A percentile compares a stretch with the other conserved stretches of the same genome.
phyloP scores from a whole-genome alignment of 1,140 invertebrate genomes.

The Atta cephalotes region DNA sequence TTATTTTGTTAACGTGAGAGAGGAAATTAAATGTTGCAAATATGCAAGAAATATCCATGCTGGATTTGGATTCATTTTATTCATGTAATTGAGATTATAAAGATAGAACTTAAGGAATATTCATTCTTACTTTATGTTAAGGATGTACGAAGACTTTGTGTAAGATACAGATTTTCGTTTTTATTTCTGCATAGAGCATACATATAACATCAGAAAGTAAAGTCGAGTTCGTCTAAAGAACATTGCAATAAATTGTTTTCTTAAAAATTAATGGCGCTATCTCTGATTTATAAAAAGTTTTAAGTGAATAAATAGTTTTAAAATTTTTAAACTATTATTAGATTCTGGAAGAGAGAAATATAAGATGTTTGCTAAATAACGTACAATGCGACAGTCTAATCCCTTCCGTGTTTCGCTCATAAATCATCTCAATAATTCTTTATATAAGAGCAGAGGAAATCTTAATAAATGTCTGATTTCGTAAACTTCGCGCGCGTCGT shows the following conservation, averaged over 20 bases:
- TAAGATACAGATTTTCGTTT: conserved; percentile 24
- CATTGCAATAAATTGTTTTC: conserved; percentile 33
- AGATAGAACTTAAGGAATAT: neutral
- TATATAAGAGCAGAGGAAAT: conserved; percentile 23
- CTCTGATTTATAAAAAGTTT: conserved; percentile 8
- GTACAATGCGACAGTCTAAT: conserved; percentile 39
- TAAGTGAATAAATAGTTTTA: conserved; percentile 25
- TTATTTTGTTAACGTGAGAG: neutral
- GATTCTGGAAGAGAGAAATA: conserved; percentile 6
- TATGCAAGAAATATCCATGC: neutral
- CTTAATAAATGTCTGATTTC: conserved; percentile 57
- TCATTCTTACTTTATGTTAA: conserved; percentile 8
- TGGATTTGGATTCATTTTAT: conserved; percentile 2
- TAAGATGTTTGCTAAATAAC: conserved; percentile 32
- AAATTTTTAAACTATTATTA: conserved; percentile 39
- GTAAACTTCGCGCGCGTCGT: conserved; percentile 59
- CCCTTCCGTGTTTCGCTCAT: conserved; percentile 28
- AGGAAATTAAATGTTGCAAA: conserved; percentile 17
- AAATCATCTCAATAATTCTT: conserved; percentile 58
- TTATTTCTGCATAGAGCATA: neutral
- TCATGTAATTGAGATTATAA: neutral
- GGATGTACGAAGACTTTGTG: conserved; percentile 4
- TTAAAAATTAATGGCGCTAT: neutral
- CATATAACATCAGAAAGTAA: neutral
- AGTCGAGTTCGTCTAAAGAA: conserved; percentile 14